These are phyloP conservation scores for Drosophila antonietae DNA, from an alignment of 2,888 invertebrate genomes.

Conservation along the genomic window DNA sequence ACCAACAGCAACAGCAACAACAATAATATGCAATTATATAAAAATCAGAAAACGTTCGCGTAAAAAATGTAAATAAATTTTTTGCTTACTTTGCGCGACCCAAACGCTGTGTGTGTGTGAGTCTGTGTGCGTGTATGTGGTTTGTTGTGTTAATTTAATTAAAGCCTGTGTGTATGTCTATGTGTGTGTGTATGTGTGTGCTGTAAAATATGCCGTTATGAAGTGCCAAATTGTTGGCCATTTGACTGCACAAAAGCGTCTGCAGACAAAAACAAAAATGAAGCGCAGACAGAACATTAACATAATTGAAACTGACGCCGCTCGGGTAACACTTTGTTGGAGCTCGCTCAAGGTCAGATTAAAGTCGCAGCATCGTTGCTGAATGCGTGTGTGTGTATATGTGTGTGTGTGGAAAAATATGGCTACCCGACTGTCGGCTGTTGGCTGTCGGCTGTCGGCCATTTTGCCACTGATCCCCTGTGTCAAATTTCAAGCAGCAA, in stretches of 20 bases:
- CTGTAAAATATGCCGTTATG: slow-evolving; percentile 46
- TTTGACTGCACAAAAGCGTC: slow-evolving; percentile 38
- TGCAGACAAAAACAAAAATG: slow-evolving; percentile 25
- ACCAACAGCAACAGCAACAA: slow-evolving; percentile 23
- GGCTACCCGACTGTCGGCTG: slow-evolving; percentile 13
- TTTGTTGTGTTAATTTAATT: slow-evolving; percentile 77
- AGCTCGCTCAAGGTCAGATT: slow-evolving; percentile 50
- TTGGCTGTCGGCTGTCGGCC: slow-evolving; percentile 18
- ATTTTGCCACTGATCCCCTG: slow-evolving; percentile 44
- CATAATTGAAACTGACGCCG: slow-evolving; percentile 47
- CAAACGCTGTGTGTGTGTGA: slow-evolving; percentile 31
- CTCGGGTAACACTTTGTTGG: slow-evolving; percentile 7
- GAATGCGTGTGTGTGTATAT: background rate
- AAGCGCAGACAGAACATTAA: slow-evolving; percentile 32
- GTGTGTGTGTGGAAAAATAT: slow-evolving; percentile 15
- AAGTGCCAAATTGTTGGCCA: slow-evolving; percentile 63
- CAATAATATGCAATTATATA: slow-evolving; percentile 68
- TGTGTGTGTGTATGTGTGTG: slow-evolving; percentile 16
- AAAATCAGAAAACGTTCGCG: slow-evolving; percentile 58
- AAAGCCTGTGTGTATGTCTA: slow-evolving; percentile 41
- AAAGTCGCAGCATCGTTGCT: slow-evolving; percentile 33
- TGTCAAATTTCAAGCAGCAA: slow-evolving; percentile 52
- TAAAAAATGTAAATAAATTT: slow-evolving; percentile 45
- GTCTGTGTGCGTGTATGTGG: slow-evolving; percentile 44
- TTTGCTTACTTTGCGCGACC: slow-evolving; percentile 68